Conservation (phyloP, 2,888 invertebrate genomes). For the Sarcophaga subvicina region DNA sequence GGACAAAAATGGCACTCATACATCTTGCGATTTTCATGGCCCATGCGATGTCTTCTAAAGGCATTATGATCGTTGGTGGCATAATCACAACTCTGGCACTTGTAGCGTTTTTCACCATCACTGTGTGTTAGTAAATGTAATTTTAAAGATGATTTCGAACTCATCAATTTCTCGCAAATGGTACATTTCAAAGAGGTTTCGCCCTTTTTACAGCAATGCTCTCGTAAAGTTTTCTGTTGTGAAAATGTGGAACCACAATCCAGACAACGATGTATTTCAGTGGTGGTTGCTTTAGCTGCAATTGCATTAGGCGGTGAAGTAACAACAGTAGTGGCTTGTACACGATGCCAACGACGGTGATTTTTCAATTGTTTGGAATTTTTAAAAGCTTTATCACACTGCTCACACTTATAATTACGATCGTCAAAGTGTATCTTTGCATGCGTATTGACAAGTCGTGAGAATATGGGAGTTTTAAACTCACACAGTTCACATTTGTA, state of each 20-base stretch:
- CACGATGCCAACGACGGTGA: conserved; percentile 86
- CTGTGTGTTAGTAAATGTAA: conserved; percentile 82
- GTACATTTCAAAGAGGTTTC: conserved; percentile 83
- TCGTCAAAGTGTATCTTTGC: conserved; percentile 88
- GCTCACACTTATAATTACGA: conserved; percentile 84
- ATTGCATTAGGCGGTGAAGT: conserved; percentile 24
- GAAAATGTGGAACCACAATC: conserved; percentile 79
- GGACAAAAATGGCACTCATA: conserved; percentile 91
- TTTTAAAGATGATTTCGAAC: conserved; percentile 83
- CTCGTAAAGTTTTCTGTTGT: conserved; percentile 81
- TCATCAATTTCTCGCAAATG: conserved; percentile 76
- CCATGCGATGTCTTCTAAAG: conserved; percentile 88
- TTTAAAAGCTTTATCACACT: conserved; percentile 90
- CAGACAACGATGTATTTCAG: conserved; percentile 81
- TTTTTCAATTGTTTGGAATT: conserved; percentile 90
- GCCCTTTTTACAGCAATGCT: conserved; percentile 83
- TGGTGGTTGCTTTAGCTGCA: conserved; percentile 21
- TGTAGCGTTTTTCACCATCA: conserved; percentile 83
- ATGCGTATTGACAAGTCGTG: conserved; percentile 88
- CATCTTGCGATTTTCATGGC: conserved; percentile 87
- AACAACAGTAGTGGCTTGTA: conserved; percentile 62
- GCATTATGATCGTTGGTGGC: conserved; percentile 91
- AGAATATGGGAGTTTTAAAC: conserved; percentile 87
- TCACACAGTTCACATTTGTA: conserved; percentile 89
- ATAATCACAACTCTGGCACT: conserved; percentile 88